Evolutionary conservation across 92 coral and sea anemone species (phyloP), one percentile per base, ranked within the genome.

Genomic region (Epizoanthus scotinus): DNA sequence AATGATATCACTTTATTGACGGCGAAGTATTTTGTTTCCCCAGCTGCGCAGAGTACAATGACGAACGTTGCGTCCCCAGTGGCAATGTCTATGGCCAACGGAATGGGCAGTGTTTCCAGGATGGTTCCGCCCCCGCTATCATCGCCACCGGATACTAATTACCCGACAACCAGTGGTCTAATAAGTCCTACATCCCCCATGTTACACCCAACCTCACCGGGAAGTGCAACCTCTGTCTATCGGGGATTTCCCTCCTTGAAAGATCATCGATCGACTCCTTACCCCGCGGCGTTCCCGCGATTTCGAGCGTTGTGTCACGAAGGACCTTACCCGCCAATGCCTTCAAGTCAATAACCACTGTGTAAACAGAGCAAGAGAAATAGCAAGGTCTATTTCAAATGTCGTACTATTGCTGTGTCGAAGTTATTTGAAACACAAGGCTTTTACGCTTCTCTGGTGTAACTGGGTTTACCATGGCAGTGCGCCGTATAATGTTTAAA

Each of bases 171-270:
- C 60, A 74, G 85, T 52, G 91, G 86, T 31, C 60, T 88, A 36
- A 71, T 79, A 14, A 84, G 81, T 63, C 83, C 87, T 34, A 84
- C 88, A 3, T 88, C 91, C 44, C 88, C 91, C 4, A 84, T 70
- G 67, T 82, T 70, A 38, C 91, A 88, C 67, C 91, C 91, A 9
- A 88, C 91, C 3, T 88, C 91, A 24, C 91, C 91, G 44, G 88
- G 86, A 24, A 80, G 78, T 56, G 74, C 88, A 22, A 79, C 91
- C 0, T 67, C 91, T 18, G 91, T 88, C 3, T 88, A 88, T 58
- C 87, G 91, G 74, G 91, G 91, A 7, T 88, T 84, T 27, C 62
- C 85, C 17, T 77, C 87, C 9, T 59, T 88, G 69, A 81, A 87
- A 22, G 91, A 88, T 59, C 91, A 79, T 80, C 88, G 91, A 24